A percentile compares a stretch with the other conserved stretches of the same genome.
Conservation (phyloP, 2,888 invertebrate species). For the Camptogramma bilineatum region DNA sequence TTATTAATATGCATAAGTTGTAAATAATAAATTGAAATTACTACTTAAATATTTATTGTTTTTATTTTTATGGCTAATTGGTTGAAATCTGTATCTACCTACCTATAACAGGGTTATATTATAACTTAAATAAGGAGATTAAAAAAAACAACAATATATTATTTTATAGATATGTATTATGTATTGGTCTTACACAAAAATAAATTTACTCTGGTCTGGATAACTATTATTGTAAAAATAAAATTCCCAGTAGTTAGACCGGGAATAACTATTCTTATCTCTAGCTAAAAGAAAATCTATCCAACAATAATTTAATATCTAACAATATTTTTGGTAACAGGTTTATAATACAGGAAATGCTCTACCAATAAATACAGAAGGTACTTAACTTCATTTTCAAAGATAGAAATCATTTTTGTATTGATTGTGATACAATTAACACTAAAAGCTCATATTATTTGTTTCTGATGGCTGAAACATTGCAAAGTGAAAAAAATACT, state of each 20-base stretch:
- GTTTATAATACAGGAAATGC: constrained; percentile 68
- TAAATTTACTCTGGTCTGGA: constrained; percentile 77
- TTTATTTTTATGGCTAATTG: too few relatives aligned
- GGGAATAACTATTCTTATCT: constrained; percentile 80
- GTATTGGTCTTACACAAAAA: constrained; percentile 83
- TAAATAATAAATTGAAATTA: too few relatives aligned
- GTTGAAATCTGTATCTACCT: too few relatives aligned
- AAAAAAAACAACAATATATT: not conserved
- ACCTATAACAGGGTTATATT: too few relatives aligned
- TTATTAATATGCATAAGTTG: too few relatives aligned
- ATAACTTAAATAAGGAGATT: not conserved
- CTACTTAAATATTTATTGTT: too few relatives aligned
- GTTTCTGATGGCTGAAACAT: constrained; percentile 44
- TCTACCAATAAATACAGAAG: constrained; percentile 52
- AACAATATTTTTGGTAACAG: constrained; percentile 82
- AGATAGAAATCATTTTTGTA: constrained; percentile 28
- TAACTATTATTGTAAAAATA: constrained; percentile 78
- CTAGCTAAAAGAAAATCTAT: constrained; percentile 67
- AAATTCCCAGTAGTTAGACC: constrained; percentile 71
- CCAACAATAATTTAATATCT: constrained; percentile 70
- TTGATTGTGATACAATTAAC: constrained; percentile 43
- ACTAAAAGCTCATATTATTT: constrained; percentile 58
- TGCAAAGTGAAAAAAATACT: not conserved
- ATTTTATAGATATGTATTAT: constrained; percentile 77
- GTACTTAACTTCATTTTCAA: constrained; percentile 42